Evolutionary conservation across 2,888 invertebrate species (phyloP).

Genomic region (Ptilodon capucinus): DNA sequence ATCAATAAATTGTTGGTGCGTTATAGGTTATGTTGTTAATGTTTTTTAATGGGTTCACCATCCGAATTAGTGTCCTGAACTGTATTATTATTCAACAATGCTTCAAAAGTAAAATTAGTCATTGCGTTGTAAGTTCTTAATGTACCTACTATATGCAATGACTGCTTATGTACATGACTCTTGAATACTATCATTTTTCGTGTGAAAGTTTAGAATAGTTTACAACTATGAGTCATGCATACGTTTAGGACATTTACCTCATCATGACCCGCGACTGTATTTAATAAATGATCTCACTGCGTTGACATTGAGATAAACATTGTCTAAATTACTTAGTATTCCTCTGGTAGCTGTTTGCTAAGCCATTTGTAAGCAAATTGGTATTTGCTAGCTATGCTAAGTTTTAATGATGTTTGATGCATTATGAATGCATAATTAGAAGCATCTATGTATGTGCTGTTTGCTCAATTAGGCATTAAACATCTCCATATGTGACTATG

Average conservation of each 20-base stretch:
- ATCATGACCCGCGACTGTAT: slow-evolving; percentile 19
- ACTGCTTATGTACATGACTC: background rate
- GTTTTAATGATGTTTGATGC: background rate
- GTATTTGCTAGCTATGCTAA: background rate
- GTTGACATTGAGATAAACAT: slow-evolving; percentile 28
- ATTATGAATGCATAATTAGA: too few relatives aligned
- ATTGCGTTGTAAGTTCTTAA: background rate
- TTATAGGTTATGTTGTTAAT: slow-evolving; percentile 34
- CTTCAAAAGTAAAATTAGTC: background rate
- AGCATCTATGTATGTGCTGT: too few relatives aligned
- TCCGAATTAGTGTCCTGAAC: background rate
- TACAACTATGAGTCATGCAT: slow-evolving; percentile 37
- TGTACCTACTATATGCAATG: background rate
- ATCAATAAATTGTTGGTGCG: background rate
- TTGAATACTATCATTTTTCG: background rate
- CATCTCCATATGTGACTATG: too few relatives aligned
- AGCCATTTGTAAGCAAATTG: background rate
- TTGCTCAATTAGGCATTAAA: too few relatives aligned
- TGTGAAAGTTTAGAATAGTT: slow-evolving; percentile 26
- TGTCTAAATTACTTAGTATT: slow-evolving; percentile 22
- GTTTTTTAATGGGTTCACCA: slow-evolving; percentile 5
- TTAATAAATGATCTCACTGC: slow-evolving; percentile 50
- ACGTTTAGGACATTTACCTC: slow-evolving; percentile 48
- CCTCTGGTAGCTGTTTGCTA: background rate
- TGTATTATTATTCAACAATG: background rate